Evolutionary conservation across 2,888 invertebrate species (phyloP).

Genomic region (Agrotis puta): DNA sequence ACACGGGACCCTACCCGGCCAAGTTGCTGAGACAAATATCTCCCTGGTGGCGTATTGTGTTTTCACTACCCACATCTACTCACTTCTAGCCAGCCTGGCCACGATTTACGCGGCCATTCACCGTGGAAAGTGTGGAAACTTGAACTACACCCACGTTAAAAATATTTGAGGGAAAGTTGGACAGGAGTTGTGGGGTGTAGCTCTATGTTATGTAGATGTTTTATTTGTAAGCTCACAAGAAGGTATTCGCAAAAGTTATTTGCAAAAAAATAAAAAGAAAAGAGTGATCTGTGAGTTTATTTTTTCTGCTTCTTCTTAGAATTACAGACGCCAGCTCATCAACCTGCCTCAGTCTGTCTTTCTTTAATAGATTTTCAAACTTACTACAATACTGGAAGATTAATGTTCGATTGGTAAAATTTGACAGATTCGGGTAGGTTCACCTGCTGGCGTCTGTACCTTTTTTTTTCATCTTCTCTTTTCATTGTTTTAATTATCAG

Average conservation of each 20-base stretch:
- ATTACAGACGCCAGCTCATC: too few relatives aligned
- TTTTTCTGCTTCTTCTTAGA: background rate
- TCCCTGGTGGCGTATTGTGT: constrained; percentile 67
- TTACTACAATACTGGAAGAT: too few relatives aligned
- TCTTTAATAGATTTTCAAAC: too few relatives aligned
- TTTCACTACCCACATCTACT: constrained; percentile 49
- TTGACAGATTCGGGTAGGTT: too few relatives aligned
- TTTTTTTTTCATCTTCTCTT: too few relatives aligned
- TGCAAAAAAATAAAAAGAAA: background rate
- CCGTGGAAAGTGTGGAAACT: constrained; percentile 43
- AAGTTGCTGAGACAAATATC: constrained; percentile 68
- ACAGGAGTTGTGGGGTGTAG: constrained; percentile 2
- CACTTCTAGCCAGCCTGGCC: constrained; percentile 22
- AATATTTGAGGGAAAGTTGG: constrained; percentile 28
- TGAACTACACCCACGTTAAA: constrained; percentile 39
- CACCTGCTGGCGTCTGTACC: too few relatives aligned
- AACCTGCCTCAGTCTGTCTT: too few relatives aligned
- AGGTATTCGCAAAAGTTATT: background rate
- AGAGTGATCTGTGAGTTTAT: background rate
- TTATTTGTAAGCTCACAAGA: constrained; percentile 7
- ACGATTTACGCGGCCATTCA: constrained; percentile 58
- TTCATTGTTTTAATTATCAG: too few relatives aligned
- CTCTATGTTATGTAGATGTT: background rate
- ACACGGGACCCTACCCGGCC: constrained; percentile 44
- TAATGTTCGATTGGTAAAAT: too few relatives aligned